Conservation (phyloP, 1,140 invertebrate genomes). For the Drosophila sucinea region DNA sequence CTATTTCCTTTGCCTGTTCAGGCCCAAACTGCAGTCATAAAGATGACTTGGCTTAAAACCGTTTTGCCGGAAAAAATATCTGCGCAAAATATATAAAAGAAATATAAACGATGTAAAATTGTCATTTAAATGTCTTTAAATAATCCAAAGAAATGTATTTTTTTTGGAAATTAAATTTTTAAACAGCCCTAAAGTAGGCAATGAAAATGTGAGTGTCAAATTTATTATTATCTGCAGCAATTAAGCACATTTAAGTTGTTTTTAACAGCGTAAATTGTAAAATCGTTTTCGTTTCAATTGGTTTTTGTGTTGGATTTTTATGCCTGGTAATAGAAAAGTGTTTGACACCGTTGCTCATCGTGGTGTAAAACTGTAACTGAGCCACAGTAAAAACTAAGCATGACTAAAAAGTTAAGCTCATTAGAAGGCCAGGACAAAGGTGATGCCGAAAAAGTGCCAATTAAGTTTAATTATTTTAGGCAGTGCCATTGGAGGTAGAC, state of each 20-base stretch:
- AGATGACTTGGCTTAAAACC: too few species aligned
- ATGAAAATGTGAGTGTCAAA: background rate
- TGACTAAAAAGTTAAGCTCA: slow-evolving; percentile 72
- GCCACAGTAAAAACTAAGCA: slow-evolving; percentile 62
- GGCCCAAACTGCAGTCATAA: too few species aligned
- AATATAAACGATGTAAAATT: background rate
- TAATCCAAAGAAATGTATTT: background rate
- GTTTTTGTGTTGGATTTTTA: background rate
- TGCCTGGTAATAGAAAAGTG: background rate
- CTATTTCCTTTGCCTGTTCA: too few species aligned
- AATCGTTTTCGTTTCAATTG: slow-evolving; percentile 6
- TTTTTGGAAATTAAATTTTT: too few species aligned
- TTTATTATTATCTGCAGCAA: slow-evolving; percentile 15
- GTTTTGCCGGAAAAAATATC: too few species aligned
- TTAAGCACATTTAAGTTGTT: slow-evolving; percentile 7
- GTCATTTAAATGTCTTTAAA: background rate
- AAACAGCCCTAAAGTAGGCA: slow-evolving; percentile 1
- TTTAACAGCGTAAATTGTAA: slow-evolving; percentile 11
- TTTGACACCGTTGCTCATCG: background rate
- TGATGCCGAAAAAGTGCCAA: slow-evolving; percentile 77
- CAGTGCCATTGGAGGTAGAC: slow-evolving; percentile 30
- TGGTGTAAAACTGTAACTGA: slow-evolving; percentile 9
- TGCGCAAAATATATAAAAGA: background rate
- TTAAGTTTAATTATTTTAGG: slow-evolving; percentile 80
- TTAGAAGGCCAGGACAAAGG: slow-evolving; percentile 63